Percentiles rank a stretch among this genome's conserved stretches.
phyloP scores from a whole-genome alignment of 2,797 vertebrate species.

The Ctenosaura bakeri region DNA sequence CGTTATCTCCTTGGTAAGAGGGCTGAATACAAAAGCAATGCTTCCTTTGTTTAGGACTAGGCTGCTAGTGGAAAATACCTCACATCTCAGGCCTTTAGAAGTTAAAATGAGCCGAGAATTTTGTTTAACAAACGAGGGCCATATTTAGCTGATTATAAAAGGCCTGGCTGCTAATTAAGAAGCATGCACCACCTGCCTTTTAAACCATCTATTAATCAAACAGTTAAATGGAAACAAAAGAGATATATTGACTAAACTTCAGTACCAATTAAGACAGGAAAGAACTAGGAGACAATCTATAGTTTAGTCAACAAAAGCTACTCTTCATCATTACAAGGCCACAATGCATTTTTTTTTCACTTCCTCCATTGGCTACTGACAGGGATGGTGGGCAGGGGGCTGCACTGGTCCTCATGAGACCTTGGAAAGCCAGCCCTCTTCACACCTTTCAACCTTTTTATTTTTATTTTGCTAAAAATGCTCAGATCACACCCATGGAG shows the following conservation, averaged over 20 bases:
- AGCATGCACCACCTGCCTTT: background rate
- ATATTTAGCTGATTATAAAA: background rate
- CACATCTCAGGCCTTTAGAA: too few species aligned
- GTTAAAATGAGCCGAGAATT: background rate
- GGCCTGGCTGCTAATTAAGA: background rate
- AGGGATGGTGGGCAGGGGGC: too few species aligned
- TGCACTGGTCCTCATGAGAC: too few species aligned
- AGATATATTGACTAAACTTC: background rate
- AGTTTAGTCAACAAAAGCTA: background rate
- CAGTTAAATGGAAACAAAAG: background rate
- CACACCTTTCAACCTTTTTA: too few species aligned
- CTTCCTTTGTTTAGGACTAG: background rate
- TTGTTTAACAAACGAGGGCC: background rate
- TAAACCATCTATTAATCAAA: background rate
- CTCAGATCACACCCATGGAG: too few species aligned
- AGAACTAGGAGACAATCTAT: background rate
- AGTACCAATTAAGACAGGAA: conserved; percentile 27
- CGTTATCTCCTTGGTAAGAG: background rate
- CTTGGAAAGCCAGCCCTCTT: too few species aligned
- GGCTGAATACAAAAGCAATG: background rate
- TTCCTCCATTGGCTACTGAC: too few species aligned
- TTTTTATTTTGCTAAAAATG: too few species aligned
- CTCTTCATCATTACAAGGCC: background rate
- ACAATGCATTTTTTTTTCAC: background rate
- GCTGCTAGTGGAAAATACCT: too few species aligned